Percentiles rank a stretch among this genome's conserved stretches.
Conservation (phyloP, 2,797 vertebrate species). For the Leptatherina wallacei region DNA sequence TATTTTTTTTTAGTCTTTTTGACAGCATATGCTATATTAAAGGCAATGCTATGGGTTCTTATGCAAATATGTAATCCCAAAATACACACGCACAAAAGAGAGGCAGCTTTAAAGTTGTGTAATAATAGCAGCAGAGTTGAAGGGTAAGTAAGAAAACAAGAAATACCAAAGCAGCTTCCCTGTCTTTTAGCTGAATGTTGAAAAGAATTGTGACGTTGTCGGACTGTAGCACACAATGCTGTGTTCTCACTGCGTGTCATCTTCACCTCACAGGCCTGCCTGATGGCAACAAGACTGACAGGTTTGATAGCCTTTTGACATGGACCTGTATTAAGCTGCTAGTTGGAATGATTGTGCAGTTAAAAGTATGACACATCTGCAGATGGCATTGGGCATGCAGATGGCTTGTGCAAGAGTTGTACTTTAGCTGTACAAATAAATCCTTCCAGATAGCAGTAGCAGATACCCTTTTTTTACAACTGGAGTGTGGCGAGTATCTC, state of each 20-base stretch:
- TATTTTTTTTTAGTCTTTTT: not conserved
- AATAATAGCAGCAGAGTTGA: slow-evolving; percentile 14
- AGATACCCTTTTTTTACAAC: slow-evolving; percentile 4
- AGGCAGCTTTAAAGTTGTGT: slow-evolving; percentile 12
- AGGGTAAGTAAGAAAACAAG: not conserved
- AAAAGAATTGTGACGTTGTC: not conserved
- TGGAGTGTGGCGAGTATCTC: slow-evolving; percentile 13
- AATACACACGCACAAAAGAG: slow-evolving; percentile 1
- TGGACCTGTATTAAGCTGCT: slow-evolving; percentile 40
- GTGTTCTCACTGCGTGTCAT: slow-evolving; percentile 53
- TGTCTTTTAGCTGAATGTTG: not conserved
- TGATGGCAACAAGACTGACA: slow-evolving; percentile 63
- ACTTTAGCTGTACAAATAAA: slow-evolving; percentile 47
- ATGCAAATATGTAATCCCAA: slow-evolving; percentile 43
- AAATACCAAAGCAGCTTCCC: slow-evolving; percentile 7
- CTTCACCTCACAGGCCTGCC: slow-evolving; percentile 74
- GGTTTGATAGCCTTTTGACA: slow-evolving; percentile 70
- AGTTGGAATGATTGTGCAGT: slow-evolving; percentile 46
- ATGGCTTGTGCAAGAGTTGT: slow-evolving; percentile 13
- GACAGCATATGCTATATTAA: slow-evolving; percentile 10
- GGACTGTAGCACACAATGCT: slow-evolving; percentile 8
- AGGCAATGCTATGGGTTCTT: slow-evolving; percentile 10
- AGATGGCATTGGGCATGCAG: not conserved
- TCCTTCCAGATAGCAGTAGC: slow-evolving; percentile 29
- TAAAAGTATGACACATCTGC: slow-evolving; percentile 32